phyloP scores from a whole-genome alignment of 2,888 invertebrate species.

The Lepas anatifera region DNA sequence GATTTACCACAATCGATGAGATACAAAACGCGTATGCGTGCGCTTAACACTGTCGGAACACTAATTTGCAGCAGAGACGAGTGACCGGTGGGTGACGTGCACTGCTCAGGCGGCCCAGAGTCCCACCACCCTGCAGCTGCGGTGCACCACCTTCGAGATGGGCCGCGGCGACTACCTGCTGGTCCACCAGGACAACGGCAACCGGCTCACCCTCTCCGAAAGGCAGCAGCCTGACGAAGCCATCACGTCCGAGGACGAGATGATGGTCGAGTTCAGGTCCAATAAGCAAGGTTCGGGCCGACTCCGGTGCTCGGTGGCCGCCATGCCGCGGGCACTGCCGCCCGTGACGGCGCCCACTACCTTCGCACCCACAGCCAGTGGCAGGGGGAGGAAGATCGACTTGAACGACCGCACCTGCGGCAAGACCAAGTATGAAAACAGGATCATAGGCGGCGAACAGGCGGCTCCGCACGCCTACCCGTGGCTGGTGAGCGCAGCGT shows the following conservation, averaged over 20 bases:
- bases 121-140: neutral
- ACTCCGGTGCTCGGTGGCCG: slow-evolving; percentile 14
- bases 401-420: neutral
- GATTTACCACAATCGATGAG: neutral
- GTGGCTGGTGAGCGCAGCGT: neutral
- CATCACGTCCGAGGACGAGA: neutral
- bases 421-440: neutral
- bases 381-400: neutral
- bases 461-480: neutral
- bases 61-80: neutral
- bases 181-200: neutral
- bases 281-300: neutral
- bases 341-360: neutral
- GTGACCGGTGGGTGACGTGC: neutral
- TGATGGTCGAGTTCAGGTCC: neutral
- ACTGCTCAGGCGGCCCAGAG: neutral
- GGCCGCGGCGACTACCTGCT: neutral
- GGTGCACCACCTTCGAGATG: neutral
- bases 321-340: neutral
- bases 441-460: neutral
- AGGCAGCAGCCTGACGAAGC: neutral
- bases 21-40: neutral
- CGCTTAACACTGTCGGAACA: neutral
- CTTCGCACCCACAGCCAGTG: neutral
- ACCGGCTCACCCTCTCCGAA: neutral